phyloP scores from a whole-genome alignment of 2,113 vertebrate genomes.

The Cryptotis parvus region DNA sequence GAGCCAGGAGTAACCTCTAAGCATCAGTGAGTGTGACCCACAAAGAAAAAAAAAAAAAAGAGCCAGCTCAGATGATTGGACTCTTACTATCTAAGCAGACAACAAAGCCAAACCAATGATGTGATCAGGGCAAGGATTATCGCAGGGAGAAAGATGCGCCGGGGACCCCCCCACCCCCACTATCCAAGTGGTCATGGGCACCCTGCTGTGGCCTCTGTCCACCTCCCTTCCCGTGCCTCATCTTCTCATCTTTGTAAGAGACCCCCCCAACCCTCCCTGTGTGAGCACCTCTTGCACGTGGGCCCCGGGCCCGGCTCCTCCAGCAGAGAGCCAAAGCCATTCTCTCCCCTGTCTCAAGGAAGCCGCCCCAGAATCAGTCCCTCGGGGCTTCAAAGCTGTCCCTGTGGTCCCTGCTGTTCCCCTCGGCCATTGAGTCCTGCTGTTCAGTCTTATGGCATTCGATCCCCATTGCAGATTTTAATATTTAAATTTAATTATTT shows the following conservation, averaged over 20 bases:
- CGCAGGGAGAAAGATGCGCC: background rate
- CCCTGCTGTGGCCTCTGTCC: accelerated
- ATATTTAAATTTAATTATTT: no score
- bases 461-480: background rate
- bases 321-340: no score
- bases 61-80: background rate
- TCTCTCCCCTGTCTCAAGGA: no score
- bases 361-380: no score
- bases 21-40: no score
- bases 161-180: accelerated
- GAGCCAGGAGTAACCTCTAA: no score
- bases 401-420: background rate
- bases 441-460: background rate
- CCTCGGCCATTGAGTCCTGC: background rate
- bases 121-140: background rate
- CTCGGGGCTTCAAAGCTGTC: no score
- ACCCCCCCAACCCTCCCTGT: no score
- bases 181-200: background rate
- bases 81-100: background rate
- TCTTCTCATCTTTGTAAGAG: background rate
- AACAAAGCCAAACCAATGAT: background rate
- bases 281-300: no score
- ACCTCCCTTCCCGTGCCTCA: background rate
- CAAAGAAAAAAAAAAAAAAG: no score
- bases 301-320: no score